These are phyloP conservation scores for Mastomys natalensis DNA, from an alignment of 2,113 vertebrate genomes.

Conservation along the genomic window DNA sequence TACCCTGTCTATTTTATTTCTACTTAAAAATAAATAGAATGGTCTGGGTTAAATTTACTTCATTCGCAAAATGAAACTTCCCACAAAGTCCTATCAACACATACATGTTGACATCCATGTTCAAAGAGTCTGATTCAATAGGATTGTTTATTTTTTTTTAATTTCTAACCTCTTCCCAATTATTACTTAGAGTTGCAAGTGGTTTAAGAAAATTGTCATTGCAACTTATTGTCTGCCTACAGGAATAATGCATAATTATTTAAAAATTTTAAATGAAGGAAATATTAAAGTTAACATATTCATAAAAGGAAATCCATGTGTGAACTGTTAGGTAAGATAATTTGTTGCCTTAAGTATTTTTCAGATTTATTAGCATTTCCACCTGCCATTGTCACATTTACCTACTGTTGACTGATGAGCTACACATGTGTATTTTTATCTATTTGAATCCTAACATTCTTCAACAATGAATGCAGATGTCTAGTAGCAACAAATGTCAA, in stretches of 20 bases:
- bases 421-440: neutral
- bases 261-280: neutral
- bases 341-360: neutral
- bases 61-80: neutral
- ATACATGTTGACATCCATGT: neutral
- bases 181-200: neutral
- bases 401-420: neutral
- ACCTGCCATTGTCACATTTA: neutral
- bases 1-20: neutral
- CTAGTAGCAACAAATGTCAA: neutral
- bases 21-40: neutral
- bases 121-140: neutral
- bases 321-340: neutral
- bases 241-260: neutral
- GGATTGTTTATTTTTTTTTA: neutral
- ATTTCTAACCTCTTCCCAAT: neutral
- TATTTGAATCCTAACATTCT: neutral
- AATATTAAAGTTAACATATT: conserved; percentile 2
- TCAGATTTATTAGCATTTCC: neutral
- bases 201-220: neutral
- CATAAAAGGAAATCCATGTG: neutral
- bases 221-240: neutral
- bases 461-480: neutral
- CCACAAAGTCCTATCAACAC: neutral
- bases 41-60: neutral